These are phyloP conservation scores for Cantharis nigra DNA, from an alignment of 2,888 invertebrate species.

Conservation along the genomic window DNA sequence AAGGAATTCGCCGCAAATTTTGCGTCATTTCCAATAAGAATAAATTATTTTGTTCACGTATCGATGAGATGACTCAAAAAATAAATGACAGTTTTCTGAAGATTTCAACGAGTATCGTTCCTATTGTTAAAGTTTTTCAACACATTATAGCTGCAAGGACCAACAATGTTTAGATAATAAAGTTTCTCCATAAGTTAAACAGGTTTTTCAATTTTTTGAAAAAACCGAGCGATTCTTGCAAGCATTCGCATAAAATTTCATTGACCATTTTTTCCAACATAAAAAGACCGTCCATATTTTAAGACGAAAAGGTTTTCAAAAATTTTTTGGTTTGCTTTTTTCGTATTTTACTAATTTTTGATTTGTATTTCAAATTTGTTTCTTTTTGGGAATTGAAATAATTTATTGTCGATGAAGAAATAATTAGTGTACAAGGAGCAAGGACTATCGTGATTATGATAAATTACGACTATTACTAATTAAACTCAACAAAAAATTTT, in stretches of 20 bases:
- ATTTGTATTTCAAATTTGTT: too few relatives aligned
- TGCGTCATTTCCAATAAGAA: not conserved
- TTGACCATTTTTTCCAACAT: not conserved
- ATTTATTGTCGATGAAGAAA: too few relatives aligned
- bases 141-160: constrained; percentile 8
- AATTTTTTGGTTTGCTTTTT: too few relatives aligned
- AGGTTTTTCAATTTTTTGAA: constrained; percentile 15
- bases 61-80: constrained; percentile 21
- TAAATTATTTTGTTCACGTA: constrained; percentile 28
- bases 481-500: too few relatives aligned
- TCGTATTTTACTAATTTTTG: too few relatives aligned
- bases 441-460: too few relatives aligned
- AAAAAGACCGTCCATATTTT: not conserved
- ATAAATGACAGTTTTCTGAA: constrained; percentile 21
- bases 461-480: too few relatives aligned
- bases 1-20: not conserved
- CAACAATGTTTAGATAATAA: constrained; percentile 23
- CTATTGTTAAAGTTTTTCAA: constrained; percentile 29
- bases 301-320: not conserved
- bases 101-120: constrained; percentile 27
- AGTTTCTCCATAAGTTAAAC: constrained; percentile 15
- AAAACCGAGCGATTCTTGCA: not conserved
- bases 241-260: not conserved
- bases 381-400: too few relatives aligned
- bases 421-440: too few relatives aligned